Evolutionary conservation across 2,113 vertebrate species (phyloP).

Genomic region (Dermatemys mawii): DNA sequence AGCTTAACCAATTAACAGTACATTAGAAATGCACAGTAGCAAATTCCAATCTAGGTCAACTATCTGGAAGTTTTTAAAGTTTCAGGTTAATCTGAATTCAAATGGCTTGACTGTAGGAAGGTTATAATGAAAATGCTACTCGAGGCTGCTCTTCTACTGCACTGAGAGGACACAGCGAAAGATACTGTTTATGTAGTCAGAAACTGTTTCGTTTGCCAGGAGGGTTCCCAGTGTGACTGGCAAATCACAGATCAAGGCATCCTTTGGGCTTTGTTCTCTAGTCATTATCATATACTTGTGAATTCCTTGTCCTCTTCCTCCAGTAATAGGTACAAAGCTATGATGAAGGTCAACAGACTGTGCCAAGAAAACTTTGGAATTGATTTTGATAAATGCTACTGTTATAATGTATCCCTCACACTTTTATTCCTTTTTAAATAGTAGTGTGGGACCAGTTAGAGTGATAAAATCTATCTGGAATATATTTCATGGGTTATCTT

Average conservation of each 20-base stretch:
- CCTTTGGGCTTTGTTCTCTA: constrained; percentile 31
- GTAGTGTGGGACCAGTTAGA: constrained; percentile 29
- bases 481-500: constrained; percentile 35
- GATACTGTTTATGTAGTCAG: not conserved
- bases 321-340: constrained; percentile 2
- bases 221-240: not conserved
- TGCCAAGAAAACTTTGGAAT: constrained; percentile 42
- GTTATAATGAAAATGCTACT: not conserved
- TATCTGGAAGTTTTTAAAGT: not conserved
- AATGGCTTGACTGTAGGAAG: not conserved
- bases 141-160: not conserved
- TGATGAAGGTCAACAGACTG: constrained; percentile 40
- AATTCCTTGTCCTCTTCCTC: constrained; percentile 36
- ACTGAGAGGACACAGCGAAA: not conserved
- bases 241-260: not conserved
- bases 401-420: not conserved
- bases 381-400: constrained; percentile 53
- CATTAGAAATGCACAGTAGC: not conserved
- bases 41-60: not conserved
- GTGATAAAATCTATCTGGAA: constrained; percentile 47
- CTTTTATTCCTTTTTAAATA: constrained; percentile 12
- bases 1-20: not conserved
- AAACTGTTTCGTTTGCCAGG: constrained; percentile 24
- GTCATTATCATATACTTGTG: not conserved
- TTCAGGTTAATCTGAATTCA: not conserved